Evolutionary conservation across 2,797 vertebrate genomes (phyloP).

Genomic region (Brachyrhaphis roseni): DNA sequence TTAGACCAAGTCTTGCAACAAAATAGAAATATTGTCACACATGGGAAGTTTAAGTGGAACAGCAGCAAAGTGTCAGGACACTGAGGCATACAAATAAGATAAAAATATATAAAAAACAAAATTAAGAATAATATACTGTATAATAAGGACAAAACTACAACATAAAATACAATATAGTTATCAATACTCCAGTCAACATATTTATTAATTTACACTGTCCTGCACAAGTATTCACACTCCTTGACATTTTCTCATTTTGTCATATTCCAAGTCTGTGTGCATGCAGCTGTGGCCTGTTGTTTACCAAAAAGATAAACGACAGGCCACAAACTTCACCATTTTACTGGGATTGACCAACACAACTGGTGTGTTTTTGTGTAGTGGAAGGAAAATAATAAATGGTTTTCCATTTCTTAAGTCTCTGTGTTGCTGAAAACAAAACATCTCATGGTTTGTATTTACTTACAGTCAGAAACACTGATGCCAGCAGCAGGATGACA

Average conservation of each 20-base stretch:
- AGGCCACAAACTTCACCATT: background rate
- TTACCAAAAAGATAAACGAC: background rate
- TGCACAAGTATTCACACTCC: background rate
- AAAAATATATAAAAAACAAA: too few relatives aligned
- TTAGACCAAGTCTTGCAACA: background rate
- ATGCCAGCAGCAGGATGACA: slow-evolving; percentile 83
- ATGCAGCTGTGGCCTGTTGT: background rate
- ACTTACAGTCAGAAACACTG: slow-evolving; percentile 85
- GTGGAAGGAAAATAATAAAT: background rate
- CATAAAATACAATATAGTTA: background rate
- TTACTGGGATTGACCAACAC: background rate
- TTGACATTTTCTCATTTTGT: background rate
- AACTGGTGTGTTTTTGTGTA: background rate
- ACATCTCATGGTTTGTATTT: background rate
- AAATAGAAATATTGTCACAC: background rate
- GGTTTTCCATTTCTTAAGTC: background rate
- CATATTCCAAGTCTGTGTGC: background rate
- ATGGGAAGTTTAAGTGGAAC: background rate
- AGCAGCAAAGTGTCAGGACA: background rate
- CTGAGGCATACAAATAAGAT: background rate
- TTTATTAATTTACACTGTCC: background rate
- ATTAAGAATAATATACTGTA: too few relatives aligned
- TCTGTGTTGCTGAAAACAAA: background rate
- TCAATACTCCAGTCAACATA: background rate
- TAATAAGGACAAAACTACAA: background rate